Conservation (phyloP, 1,140 invertebrate species). For the Cyphomyrmex costatus region DNA sequence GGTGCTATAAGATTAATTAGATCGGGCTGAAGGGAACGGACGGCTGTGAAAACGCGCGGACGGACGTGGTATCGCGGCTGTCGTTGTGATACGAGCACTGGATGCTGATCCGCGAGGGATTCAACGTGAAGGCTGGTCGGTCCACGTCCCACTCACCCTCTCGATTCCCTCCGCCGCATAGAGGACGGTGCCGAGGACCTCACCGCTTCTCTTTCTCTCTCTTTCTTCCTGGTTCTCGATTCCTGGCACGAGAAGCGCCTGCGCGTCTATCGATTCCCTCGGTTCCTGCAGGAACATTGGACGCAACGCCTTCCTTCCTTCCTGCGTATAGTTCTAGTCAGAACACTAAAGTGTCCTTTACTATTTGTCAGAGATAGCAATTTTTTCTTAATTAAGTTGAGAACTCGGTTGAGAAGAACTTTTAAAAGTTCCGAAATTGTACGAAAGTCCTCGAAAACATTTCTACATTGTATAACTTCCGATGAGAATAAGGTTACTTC, state of each 20-base stretch:
- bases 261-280: conserved; percentile 85
- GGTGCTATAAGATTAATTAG: conserved; percentile 5
- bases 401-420: neutral
- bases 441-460: neutral
- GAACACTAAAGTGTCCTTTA: conserved; percentile 31
- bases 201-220: conserved; percentile 60
- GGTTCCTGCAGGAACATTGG: conserved; percentile 80
- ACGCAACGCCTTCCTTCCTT: conserved; percentile 64
- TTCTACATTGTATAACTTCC: neutral
- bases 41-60: conserved; percentile 40
- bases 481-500: neutral
- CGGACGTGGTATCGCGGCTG: conserved; percentile 69
- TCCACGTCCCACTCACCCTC: conserved; percentile 63
- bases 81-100: conserved; percentile 80
- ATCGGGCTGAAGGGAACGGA: conserved; percentile 42
- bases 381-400: conserved; percentile 7
- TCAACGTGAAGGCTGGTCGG: conserved; percentile 82
- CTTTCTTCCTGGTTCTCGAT: conserved; percentile 43
- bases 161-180: conserved; percentile 56
- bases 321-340: conserved; percentile 38
- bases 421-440: neutral
- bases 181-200: conserved; percentile 57
- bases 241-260: conserved; percentile 78
- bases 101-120: conserved; percentile 84
- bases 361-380: neutral